Percentiles rank a stretch among this genome's conserved stretches.
Conservation (phyloP, 37 sponge, comb jelly and placozoan species). For the Cliona cf. orientalis region DNA sequence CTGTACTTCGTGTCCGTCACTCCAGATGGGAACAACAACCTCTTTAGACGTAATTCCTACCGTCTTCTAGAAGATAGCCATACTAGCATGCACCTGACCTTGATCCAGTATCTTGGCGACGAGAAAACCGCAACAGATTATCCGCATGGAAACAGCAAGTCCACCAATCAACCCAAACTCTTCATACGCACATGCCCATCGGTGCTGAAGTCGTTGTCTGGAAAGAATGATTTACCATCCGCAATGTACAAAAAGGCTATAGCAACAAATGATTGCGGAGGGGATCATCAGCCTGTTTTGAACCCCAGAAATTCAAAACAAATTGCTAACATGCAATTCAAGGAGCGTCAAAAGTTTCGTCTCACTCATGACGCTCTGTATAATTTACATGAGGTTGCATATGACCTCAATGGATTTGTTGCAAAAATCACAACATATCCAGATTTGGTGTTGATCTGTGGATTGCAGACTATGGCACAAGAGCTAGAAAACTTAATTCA, state of each 20-base stretch:
- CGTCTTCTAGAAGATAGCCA: background rate
- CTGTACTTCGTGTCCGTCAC: constrained; percentile 9
- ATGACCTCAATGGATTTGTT: constrained; percentile 50
- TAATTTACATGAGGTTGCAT: constrained; percentile 53
- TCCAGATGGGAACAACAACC: background rate
- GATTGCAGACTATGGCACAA: constrained; percentile 11
- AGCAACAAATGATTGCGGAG: background rate
- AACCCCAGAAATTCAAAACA: constrained; percentile 2
- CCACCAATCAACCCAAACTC: background rate
- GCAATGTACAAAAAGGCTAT: background rate
- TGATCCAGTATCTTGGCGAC: constrained; percentile 13
- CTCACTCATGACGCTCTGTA: constrained; percentile 52
- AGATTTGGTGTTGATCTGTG: constrained; percentile 54
- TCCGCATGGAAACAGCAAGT: background rate
- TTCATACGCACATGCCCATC: constrained; percentile 8
- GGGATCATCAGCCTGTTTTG: background rate
- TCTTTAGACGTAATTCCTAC: constrained; percentile 25
- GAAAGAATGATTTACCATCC: background rate
- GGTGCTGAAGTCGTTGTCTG: background rate
- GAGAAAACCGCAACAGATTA: background rate
- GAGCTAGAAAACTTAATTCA: constrained; percentile 32
- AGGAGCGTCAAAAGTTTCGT: background rate
- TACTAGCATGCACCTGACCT: background rate
- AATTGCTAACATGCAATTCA: constrained; percentile 1
- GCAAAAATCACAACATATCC: constrained; percentile 46